Base-by-base conservation (phyloP, 1,140 invertebrate genomes). In the Lasioglossum baleicum region DNA sequence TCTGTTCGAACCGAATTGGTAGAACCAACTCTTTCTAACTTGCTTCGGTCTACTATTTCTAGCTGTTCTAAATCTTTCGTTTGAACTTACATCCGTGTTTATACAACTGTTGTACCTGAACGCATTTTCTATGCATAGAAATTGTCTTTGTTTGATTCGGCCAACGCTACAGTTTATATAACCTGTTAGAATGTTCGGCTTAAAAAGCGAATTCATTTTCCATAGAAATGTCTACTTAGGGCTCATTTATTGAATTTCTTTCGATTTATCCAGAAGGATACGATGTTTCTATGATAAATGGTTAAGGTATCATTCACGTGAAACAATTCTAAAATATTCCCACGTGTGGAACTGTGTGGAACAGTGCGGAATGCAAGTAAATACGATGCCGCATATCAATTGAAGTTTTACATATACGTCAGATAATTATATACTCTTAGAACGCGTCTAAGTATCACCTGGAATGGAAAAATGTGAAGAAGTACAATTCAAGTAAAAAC, bases 181-280 rank as follows among this genome's bases (percentile, higher is more conserved):
- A 70, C 75, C 64, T 58, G 66, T 8, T 2, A 79, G 4, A 3
- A 11, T 79, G 11, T 71, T 79, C 10, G 69, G 1, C 35, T 71
- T 82, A 8, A 79, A 3, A 31, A 63, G 40, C n/a, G 7, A 35
- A 53, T 22, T 66, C 26, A 74, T 10, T 56, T 82, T 86, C 3
- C 11, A 70, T 26, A 40, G 83, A 20, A 82, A 58, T 83, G 87
- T 89, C 56, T 61, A n/a, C n/a, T n/a, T n/a, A 53, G 15, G 60
- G 64, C 8, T 10, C 2, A 2, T 26, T 44, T 31, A 10, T 31
- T 22, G 26, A 58, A 13, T 44, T 35, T 44, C 17, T 5, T 44
- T 5, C 4, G 42, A 64, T 64, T 42, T 8, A 2, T 40, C 11
- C 22, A 13, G 17, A n/a, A 31, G n/a, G 20, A 42, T 65, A n/a